A percentile compares a stretch with the other conserved stretches of the same genome.
phyloP scores from a whole-genome alignment of 1,140 invertebrate species.

The Brachionus plicatilis region DNA sequence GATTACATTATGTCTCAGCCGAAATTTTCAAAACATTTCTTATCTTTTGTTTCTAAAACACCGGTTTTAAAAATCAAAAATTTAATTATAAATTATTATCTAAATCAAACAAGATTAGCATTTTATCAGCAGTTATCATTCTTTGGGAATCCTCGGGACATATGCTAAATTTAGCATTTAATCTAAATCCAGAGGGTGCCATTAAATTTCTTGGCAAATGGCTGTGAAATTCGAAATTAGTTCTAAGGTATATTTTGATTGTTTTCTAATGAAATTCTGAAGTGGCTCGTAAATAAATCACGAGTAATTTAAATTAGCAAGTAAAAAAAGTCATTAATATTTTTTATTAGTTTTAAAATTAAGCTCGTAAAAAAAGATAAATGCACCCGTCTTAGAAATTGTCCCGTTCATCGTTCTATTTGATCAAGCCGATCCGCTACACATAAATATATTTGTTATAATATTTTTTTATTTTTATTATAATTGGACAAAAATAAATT shows the following conservation, averaged over 20 bases:
- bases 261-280: slow-evolving; percentile 6
- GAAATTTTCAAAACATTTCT: not conserved
- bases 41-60: not conserved
- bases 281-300: slow-evolving; percentile 37
- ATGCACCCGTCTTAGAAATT: not conserved
- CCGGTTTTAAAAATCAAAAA: not conserved
- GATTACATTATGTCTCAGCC: not conserved
- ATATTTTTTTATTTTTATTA: not conserved
- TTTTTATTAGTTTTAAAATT: slow-evolving; percentile 34
- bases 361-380: slow-evolving; percentile 25
- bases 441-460: not conserved
- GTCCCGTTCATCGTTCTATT: slow-evolving; percentile 14
- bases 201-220: not conserved
- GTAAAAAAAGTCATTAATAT: slow-evolving; percentile 34
- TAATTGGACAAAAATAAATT: not conserved
- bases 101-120: not conserved
- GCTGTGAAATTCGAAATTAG: not conserved
- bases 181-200: not conserved
- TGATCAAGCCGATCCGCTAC: slow-evolving; percentile 10
- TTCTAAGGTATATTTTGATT: not conserved
- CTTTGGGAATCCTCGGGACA: not conserved
- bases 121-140: not conserved
- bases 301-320: slow-evolving; percentile 28
- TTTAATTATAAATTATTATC: not conserved
- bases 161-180: not conserved